Base-by-base conservation (phyloP, 2,888 invertebrate genomes). In the Drosophila anceps region DNA sequence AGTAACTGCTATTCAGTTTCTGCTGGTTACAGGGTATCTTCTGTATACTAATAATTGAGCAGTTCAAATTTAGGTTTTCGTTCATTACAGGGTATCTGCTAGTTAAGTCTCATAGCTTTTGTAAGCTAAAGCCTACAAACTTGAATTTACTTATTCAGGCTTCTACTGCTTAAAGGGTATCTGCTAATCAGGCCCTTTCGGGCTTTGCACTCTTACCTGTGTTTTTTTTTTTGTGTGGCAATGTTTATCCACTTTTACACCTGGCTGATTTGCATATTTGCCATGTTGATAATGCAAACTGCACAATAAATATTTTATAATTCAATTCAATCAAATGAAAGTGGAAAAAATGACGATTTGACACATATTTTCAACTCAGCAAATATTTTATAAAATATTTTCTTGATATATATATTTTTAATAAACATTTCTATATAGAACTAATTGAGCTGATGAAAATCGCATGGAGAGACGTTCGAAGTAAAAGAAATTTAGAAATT, bases 181-280 rank as follows among this genome's bases (percentile, higher is more conserved):
- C 6, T 3, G 12, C 20, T 13, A 13, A 20, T 33, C 50, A 2
- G 13, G 20, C 50, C 18, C 20, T 8, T 13, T 20, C 31, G 18
- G 13, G 18, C 13, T 18, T 20, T 18, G 4, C 15, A 44, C 7
- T 7, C 3, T 4, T 13, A 7, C n/a, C 27, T 31, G 15, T 24
- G 24, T 24, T 24, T 2, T 24, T 24, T 24, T 24, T 37, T 20
- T 13, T 50, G 37, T 39, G 7, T 8, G 44, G 15, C 24, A 9
- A 24, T 74, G 66, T 67, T 73, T 76, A 44, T 58, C 20, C 48
- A 61, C 46, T 53, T 41, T 15, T 31, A 70, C 46, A 76, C 70
- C 35, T 51, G 29, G 33, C 35, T 51, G 54, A 31, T n/a, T 24
- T 41, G 15, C 41, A 57, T 35, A 37, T 63, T 63, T 63, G 51